Evolutionary conservation across 2,797 vertebrate species (phyloP).

Genomic region (Falco rusticolus): DNA sequence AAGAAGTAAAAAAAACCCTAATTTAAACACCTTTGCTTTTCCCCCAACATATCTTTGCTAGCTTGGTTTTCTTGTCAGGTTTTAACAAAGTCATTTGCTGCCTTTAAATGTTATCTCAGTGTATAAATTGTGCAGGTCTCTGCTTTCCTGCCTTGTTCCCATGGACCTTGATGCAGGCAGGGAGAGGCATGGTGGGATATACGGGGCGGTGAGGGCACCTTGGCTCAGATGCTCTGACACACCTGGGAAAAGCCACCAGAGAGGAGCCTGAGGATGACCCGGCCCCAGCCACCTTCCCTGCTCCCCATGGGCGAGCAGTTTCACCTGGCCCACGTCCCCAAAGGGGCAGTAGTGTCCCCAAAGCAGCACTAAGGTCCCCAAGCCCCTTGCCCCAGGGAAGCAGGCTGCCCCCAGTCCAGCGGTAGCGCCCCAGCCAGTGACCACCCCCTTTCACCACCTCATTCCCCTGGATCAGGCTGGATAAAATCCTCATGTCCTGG

Average conservation of each 20-base stretch:
- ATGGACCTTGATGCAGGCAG: fast-evolving
- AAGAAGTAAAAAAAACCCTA: neutral
- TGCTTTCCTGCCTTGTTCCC: neutral
- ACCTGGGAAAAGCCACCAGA: neutral
- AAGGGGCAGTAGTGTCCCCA: neutral
- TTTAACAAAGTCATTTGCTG: neutral
- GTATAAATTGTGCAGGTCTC: neutral
- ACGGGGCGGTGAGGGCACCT: neutral
- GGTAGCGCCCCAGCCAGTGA: neutral
- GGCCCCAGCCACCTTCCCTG: neutral
- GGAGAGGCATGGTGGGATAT: fast-evolving
- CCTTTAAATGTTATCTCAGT: neutral
- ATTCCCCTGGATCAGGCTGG: neutral
- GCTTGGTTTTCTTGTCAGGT: neutral
- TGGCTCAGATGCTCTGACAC: neutral
- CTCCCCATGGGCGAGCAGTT: fast-evolving
- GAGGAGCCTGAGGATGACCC: neutral
- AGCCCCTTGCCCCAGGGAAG: fast-evolving
- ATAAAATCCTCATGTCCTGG: neutral
- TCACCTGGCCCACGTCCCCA: neutral
- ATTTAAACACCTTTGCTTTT: neutral
- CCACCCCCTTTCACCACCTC: neutral
- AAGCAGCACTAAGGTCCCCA: neutral
- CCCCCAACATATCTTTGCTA: neutral
- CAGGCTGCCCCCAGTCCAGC: neutral